Evolutionary conservation across 1,140 invertebrate species (phyloP).

Genomic region (Hydropsyche tenuis): DNA sequence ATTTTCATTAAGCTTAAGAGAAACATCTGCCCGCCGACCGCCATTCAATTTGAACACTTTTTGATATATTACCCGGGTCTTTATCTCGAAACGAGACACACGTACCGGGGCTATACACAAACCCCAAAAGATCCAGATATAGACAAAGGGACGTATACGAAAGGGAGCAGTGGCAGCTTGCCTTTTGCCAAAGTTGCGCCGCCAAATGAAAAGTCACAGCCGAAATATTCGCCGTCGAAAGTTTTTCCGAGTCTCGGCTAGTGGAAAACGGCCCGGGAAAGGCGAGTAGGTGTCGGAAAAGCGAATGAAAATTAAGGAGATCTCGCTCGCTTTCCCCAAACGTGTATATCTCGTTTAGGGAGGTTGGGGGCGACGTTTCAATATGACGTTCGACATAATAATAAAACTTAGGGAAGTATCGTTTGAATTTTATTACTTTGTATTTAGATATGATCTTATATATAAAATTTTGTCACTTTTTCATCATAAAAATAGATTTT

Average conservation of each 20-base stretch:
- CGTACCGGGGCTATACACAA: background rate
- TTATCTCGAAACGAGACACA: slow-evolving; percentile 31
- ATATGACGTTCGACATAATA: too few species aligned
- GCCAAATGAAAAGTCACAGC: slow-evolving; percentile 42
- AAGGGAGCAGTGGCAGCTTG: background rate
- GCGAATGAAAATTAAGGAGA: slow-evolving; percentile 50
- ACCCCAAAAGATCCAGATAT: background rate
- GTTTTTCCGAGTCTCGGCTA: slow-evolving; percentile 33
- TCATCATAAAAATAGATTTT: too few species aligned
- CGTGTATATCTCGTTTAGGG: slow-evolving; percentile 11
- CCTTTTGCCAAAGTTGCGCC: background rate
- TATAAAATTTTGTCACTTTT: too few species aligned
- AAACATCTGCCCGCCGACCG: slow-evolving; percentile 45
- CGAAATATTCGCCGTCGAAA: slow-evolving; percentile 47
- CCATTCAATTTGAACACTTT: slow-evolving; percentile 50
- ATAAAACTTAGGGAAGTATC: too few species aligned
- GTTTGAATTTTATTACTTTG: too few species aligned
- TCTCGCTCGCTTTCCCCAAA: slow-evolving; percentile 10
- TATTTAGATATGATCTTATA: too few species aligned
- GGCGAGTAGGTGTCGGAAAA: background rate
- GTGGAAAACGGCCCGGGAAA: background rate
- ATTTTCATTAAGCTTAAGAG: slow-evolving; percentile 36
- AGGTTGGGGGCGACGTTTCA: background rate
- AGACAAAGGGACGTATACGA: background rate
- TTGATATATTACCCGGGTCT: slow-evolving; percentile 47